Percentiles rank a stretch among this genome's conserved stretches.
These are phyloP conservation scores for Entomyzon cyanotis DNA, from an alignment of 2,113 vertebrate species.

Conservation along the genomic window DNA sequence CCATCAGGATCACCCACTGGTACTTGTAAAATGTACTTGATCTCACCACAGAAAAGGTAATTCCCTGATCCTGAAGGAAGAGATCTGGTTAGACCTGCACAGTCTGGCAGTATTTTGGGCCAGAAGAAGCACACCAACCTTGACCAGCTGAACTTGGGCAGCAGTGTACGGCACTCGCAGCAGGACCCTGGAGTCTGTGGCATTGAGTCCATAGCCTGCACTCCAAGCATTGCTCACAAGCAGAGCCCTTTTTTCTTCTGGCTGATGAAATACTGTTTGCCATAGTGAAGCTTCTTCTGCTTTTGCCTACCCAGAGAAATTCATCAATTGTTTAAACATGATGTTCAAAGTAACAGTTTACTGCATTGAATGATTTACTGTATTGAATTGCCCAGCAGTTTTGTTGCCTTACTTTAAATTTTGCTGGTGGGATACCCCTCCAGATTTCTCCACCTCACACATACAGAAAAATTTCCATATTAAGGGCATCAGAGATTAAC, in stretches of 20 bases:
- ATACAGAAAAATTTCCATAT: background rate
- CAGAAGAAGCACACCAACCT: slow-evolving; percentile 8
- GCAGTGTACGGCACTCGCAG: slow-evolving; percentile 45
- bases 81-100: background rate
- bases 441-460: background rate
- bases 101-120: background rate
- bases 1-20: slow-evolving; percentile 64
- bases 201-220: slow-evolving; percentile 60
- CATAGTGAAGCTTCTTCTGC: slow-evolving; percentile 23
- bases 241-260: slow-evolving; percentile 21
- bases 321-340: background rate
- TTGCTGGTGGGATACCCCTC: background rate
- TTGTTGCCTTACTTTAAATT: background rate
- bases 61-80: slow-evolving; percentile 69
- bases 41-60: slow-evolving; percentile 77
- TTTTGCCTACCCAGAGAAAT: slow-evolving; percentile 7
- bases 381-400: background rate
- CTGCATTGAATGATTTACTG: background rate
- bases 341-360: background rate
- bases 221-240: slow-evolving; percentile 39
- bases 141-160: background rate
- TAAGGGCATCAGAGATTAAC: background rate
- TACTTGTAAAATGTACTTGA: slow-evolving; percentile 77
- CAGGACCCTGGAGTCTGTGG: slow-evolving; percentile 46
- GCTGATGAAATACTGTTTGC: slow-evolving; percentile 63